Evolutionary conservation across 2,113 vertebrate species (phyloP).

Genomic region (Hemiscyllium ocellatum): DNA sequence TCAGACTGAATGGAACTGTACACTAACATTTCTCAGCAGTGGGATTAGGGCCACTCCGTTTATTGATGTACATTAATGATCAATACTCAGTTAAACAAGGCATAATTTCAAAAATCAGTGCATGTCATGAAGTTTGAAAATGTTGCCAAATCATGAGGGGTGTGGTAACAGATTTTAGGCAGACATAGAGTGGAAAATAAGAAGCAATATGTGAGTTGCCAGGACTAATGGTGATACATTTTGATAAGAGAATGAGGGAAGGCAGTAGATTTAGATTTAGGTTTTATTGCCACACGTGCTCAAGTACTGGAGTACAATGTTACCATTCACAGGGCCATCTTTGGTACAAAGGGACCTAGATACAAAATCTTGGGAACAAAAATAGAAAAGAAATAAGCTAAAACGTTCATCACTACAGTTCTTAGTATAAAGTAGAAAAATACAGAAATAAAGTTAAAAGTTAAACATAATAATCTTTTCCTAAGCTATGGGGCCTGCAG

Average conservation of each 20-base stretch:
- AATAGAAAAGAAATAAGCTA: too few species aligned
- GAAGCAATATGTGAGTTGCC: not conserved
- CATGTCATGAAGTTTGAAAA: not conserved
- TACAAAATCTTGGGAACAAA: too few species aligned
- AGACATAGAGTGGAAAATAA: not conserved
- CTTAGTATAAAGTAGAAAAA: too few species aligned
- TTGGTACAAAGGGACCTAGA: too few species aligned
- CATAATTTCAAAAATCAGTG: not conserved
- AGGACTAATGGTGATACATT: not conserved
- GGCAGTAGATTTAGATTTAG: not conserved
- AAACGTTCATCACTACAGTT: too few species aligned
- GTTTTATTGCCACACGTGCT: too few species aligned
- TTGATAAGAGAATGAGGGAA: not conserved
- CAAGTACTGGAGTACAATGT: too few species aligned
- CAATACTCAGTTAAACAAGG: not conserved
- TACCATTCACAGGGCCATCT: too few species aligned
- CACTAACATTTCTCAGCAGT: not conserved
- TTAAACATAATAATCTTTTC: too few species aligned
- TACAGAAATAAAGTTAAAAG: too few species aligned
- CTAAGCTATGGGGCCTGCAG: too few species aligned
- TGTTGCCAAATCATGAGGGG: not conserved
- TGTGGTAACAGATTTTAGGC: not conserved
- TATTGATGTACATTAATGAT: not conserved
- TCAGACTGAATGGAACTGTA: not conserved
- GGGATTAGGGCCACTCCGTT: too few species aligned